Base-by-base conservation (phyloP, 2,113 vertebrate species). In the Noctilio leporinus region DNA sequence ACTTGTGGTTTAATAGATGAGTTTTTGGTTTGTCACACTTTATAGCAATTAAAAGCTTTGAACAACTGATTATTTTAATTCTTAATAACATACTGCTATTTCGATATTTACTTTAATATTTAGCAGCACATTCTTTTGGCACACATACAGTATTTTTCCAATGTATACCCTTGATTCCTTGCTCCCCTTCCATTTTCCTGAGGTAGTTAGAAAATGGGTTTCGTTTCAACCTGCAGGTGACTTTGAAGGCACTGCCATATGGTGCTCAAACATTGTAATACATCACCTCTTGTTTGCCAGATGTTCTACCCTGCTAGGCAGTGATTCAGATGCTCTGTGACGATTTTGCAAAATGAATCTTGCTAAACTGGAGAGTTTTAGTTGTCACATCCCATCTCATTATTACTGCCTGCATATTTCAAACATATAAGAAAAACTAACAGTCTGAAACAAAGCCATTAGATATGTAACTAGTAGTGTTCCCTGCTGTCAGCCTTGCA, bases 251-350 rank as follows among this genome's bases (percentile, higher is more conserved):
- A 97, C 96, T 96, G 94, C 98, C 98, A 98, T 98, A 98, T 98
- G 98, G 98, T 93, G 90, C 95, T 97, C 95, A 96, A 97, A 95
- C 97, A 98, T 97, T 96, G 95, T 95, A 97, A 98, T 98, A 98
- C 73, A 98, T 98, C 98, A 98, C 93, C 8, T 88, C 98, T 98
- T 98, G 96, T 98, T 98, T 98, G 98, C 98, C 98, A 98, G 98
- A 98, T 98, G 98, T 95, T 98, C 97, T 97, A 85, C 96, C 96
- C 93, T 95, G 95, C 91, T 90, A 98, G 89, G 86, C 96, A 96
- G 96, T 93, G 78, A 95, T 97, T 98, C 96, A 95, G 96, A 97
- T 85, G 96, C 90, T 96, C 55, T 45, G 93, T 75, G 95, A 98
- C 96, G 96, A 97, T 97, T 98, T 97, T 98, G 94, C 89, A 97